Evolutionary conservation across 1,140 invertebrate genomes (phyloP), one percentile per base, ranked within the genome.

Genomic region (Philotrypesis tridentata): DNA sequence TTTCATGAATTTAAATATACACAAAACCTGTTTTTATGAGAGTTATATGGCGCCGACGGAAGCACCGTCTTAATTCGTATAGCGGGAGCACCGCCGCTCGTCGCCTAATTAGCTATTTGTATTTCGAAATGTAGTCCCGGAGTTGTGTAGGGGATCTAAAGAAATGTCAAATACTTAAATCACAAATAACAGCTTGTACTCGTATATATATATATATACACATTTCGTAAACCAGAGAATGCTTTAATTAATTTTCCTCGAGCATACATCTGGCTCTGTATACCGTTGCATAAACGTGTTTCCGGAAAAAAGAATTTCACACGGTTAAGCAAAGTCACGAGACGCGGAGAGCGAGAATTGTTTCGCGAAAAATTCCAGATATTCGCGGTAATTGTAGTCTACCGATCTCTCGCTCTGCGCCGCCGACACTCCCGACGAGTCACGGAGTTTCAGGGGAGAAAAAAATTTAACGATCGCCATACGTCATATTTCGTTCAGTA

Each of bases 71-170:
- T 74, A 74, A 74, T 74, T 74, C 25, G 48, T n/a, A n/a, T n/a
- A n/a, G n/a, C n/a, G n/a, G n/a, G n/a, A 55, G 48, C 48, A 17
- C 48, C n/a, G n/a, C 48, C 48, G 48, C 17, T 29, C 48, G 17
- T 55, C 25, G 27, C 27, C 72, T 74, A 74, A 74, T 74, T 74
- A 74, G 72, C 25, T 55, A 37, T 55, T 43, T 72, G 43, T 29
- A 74, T 55, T 60, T 74, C n/a, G 48, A 29, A 74, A 29, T 12
- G 27, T 31, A 72, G 8, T 72, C 37, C n/a, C 11, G 23, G n/a
- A 72, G 37, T 8, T n/a, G n/a, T n/a, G n/a, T n/a, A 9, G 17
- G 63, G 23, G 48, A n/a, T 25, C 17, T 17, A n/a, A 23, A 75
- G 29, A 27, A 65, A 27, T 65, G 23, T 29, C 23, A 65, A 65